Evolutionary conservation across 1,140 invertebrate genomes (phyloP), one percentile per base, ranked within the genome.

Genomic region (Zaprionus taronus): DNA sequence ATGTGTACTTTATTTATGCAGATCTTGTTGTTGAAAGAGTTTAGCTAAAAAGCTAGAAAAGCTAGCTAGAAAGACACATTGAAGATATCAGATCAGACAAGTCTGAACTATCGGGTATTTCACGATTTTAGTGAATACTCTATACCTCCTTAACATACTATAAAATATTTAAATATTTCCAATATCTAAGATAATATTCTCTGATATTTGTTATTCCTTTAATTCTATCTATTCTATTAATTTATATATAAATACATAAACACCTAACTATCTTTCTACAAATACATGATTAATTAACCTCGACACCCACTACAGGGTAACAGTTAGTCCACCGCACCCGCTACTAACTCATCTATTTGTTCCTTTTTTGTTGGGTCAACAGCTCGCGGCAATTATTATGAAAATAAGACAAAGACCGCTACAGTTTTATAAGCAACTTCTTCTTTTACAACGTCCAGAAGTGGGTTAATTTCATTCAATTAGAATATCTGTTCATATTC

Each of bases 381-480:
- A 55, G 11, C 51, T 5, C 66, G 68, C 62, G 72, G 71, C 70
- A 77, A 84, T 89, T 89, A 90, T 81, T 72, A 69, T 81, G 63
- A 80, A 81, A 77, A 81, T 69, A 65, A 81, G 58, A 81, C 62
- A 80, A 64, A 47, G 58, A 58, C 53, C 62, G 47, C 70, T 71
- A 79, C 56, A 67, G 55, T 69, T 69, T 73, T 44, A 49, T 70
- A 74, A 38, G 49, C 31, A 55, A 55, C 24, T 12, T 63, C 49
- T 53, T 56, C 17, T 78, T 78, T 70, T 81, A 75, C 70, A 69
- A 28, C 60, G 68, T 60, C 66, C 57, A 72, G 79, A 90, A 82
- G 67, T 90, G 65, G 85, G 85, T 90, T 90, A 90, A 90, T 90
- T 77, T 77, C 79, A 90, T 90, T 90, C 85, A 90, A 90, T 90